A percentile compares a stretch with the other conserved stretches of the same genome.
These are phyloP conservation scores for Hyles lineata DNA, from an alignment of 2,888 invertebrate genomes.

Conservation along the genomic window DNA sequence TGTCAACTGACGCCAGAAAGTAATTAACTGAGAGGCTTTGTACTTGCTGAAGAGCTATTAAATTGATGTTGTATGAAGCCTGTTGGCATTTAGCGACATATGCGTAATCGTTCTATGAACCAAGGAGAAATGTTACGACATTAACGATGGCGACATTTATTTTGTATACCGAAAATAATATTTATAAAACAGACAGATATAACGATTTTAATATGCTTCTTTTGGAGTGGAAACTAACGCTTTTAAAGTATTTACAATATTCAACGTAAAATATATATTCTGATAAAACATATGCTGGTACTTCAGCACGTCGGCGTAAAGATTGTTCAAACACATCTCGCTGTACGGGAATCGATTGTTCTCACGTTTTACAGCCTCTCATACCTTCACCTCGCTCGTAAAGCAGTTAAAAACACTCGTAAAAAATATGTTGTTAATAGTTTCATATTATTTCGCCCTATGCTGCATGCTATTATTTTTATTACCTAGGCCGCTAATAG, in stretches of 20 bases:
- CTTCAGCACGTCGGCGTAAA: not conserved
- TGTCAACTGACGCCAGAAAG: conserved; percentile 6
- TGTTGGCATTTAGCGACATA: not conserved
- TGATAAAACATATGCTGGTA: not conserved
- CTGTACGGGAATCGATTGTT: conserved; percentile 16
- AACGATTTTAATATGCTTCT: not conserved
- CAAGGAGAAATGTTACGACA: not conserved
- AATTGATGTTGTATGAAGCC: not conserved
- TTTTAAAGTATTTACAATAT: not conserved
- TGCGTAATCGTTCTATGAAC: conserved; percentile 3
- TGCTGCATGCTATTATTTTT: not conserved
- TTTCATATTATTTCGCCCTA: not conserved
- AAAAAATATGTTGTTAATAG: not conserved
- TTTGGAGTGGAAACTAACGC: not conserved
- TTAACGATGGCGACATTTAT: not conserved
- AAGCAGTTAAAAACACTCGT: not conserved
- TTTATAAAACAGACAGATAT: not conserved
- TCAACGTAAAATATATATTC: not conserved
- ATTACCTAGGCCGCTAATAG: not conserved
- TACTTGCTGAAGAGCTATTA: not conserved
- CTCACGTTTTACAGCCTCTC: conserved; percentile 14
- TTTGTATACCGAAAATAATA: not conserved
- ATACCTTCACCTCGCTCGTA: not conserved
- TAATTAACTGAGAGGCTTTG: conserved; percentile 15
- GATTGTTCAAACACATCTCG: conserved; percentile 9